Conservation (phyloP, 1,140 invertebrate species). For the Euglossa dilemma region DNA sequence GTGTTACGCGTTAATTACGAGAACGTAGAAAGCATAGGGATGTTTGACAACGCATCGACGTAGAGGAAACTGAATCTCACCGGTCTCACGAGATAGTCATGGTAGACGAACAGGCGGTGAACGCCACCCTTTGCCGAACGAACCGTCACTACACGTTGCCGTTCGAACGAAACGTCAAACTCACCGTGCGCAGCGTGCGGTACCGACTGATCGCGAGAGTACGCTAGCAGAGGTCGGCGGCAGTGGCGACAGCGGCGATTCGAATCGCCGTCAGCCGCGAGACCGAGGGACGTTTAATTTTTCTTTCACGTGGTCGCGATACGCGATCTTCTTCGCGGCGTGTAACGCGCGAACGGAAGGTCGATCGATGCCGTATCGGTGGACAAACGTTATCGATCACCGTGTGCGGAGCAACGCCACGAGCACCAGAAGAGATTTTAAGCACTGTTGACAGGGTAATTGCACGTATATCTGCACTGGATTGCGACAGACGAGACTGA, state of each 20-base stretch:
- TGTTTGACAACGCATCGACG: slow-evolving; percentile 33
- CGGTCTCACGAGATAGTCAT: slow-evolving; percentile 17
- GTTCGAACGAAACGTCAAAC: slow-evolving; percentile 37
- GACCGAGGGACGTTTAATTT: slow-evolving; percentile 19
- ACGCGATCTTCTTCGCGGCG: neutral
- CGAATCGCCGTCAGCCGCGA: slow-evolving; percentile 36
- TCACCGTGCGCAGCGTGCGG: slow-evolving; percentile 18
- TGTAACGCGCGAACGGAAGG: neutral
- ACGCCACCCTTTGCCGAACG: neutral
- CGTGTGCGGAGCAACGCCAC: slow-evolving; percentile 23
- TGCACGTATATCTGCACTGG: slow-evolving; percentile 76
- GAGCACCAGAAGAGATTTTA: slow-evolving; percentile 60
- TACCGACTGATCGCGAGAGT: slow-evolving; percentile 34
- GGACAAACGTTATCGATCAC: slow-evolving; percentile 55
- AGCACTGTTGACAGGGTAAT: slow-evolving; percentile 76
- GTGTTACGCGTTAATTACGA: neutral
- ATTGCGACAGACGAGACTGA: slow-evolving; percentile 79
- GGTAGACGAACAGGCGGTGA: neutral
- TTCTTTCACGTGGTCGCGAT: slow-evolving; percentile 28
- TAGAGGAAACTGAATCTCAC: neutral
- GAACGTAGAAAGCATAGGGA: neutral
- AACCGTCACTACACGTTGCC: slow-evolving; percentile 26
- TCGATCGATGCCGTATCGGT: slow-evolving; percentile 37
- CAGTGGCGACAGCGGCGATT: slow-evolving; percentile 33
- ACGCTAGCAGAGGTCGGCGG: neutral